A percentile compares a stretch with the other conserved stretches of the same genome.
Evolutionary conservation across 2,888 invertebrate species (phyloP).

Genomic region (Chelonus formosanus): DNA sequence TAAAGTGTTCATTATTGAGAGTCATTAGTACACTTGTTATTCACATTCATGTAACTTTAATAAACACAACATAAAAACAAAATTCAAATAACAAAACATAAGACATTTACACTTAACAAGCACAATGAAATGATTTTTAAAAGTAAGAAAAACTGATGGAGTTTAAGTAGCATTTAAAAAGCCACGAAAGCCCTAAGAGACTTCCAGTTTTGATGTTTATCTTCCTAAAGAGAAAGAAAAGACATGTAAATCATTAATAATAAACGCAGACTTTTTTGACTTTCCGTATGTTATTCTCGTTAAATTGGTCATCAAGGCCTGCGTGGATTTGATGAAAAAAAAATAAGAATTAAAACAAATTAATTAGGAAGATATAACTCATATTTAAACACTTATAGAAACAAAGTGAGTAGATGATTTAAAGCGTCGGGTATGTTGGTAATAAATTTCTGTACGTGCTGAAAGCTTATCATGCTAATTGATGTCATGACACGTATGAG

Average conservation of each 20-base stretch:
- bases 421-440: slow-evolving; percentile 4
- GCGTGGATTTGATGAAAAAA: slow-evolving; percentile 36
- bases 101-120: neutral
- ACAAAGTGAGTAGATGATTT: no score
- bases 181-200: no score
- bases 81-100: neutral
- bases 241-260: slow-evolving; percentile 20
- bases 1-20: slow-evolving; percentile 62
- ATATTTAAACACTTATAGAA: no score
- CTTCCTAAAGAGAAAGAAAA: no score
- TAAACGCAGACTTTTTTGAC: slow-evolving; percentile 41
- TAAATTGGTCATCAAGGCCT: slow-evolving; percentile 40
- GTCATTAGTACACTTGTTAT: slow-evolving; percentile 43
- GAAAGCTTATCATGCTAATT: neutral
- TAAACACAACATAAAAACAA: no score
- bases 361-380: no score
- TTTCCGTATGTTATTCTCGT: slow-evolving; percentile 45
- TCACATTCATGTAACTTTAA: no score
- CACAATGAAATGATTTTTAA: slow-evolving; percentile 2
- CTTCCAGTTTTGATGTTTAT: no score
- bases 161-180: no score
- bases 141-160: neutral
- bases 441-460: slow-evolving; percentile 1
- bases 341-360: neutral
- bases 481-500: slow-evolving; percentile 1